Conservation (phyloP, 2,888 invertebrate species). For the Phalera bucephala region DNA sequence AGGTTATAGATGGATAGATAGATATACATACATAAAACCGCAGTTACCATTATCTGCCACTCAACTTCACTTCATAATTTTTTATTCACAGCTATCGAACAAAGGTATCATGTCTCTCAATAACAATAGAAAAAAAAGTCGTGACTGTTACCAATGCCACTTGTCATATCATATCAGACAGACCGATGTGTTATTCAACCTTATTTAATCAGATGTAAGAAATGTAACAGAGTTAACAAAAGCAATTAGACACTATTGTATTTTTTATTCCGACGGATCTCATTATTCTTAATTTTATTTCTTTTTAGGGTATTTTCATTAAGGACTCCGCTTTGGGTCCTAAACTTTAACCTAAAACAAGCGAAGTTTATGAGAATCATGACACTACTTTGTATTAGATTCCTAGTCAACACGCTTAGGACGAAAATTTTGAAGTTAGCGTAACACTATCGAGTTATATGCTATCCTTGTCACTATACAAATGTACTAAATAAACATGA, state of each 20-base stretch:
- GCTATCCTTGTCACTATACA: too few relatives aligned
- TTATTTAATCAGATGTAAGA: conserved; percentile 16
- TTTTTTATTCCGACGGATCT: conserved; percentile 3
- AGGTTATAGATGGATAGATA: too few relatives aligned
- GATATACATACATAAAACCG: too few relatives aligned
- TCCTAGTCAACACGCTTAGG: too few relatives aligned
- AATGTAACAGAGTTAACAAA: conserved; percentile 5
- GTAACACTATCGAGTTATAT: too few relatives aligned
- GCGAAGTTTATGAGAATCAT: too few relatives aligned
- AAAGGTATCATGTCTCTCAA: conserved; percentile 1
- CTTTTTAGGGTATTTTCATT: conserved; percentile 6
- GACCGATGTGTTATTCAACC: background rate
- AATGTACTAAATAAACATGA: too few relatives aligned
- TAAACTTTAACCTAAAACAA: too few relatives aligned
- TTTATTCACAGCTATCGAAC: background rate
- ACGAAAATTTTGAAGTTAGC: too few relatives aligned
- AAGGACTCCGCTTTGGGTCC: conserved; percentile 6
- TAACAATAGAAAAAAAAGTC: background rate
- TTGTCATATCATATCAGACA: conserved; percentile 1
- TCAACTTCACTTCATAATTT: background rate
- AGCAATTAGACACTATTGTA: conserved; percentile 15
- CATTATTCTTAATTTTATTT: conserved; percentile 10
- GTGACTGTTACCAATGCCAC: conserved; percentile 2
- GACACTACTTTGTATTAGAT: too few relatives aligned
- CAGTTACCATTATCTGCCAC: background rate